A percentile compares a stretch with the other conserved stretches of the same genome.
phyloP scores from a whole-genome alignment of 2,113 vertebrate species.

The Physeter macrocephalus region DNA sequence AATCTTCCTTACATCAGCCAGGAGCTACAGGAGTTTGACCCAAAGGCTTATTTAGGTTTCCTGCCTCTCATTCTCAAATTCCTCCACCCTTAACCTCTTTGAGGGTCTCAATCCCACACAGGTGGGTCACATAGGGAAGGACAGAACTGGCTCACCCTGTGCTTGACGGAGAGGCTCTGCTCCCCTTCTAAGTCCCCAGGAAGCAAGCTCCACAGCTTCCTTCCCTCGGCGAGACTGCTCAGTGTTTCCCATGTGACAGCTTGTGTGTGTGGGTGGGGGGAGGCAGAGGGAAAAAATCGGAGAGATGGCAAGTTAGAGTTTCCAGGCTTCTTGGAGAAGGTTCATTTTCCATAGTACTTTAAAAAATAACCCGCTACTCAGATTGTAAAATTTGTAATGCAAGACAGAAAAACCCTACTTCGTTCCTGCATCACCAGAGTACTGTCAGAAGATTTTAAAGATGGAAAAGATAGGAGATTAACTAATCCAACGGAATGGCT shows the following conservation, averaged over 20 bases:
- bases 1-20: neutral
- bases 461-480: neutral
- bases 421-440: neutral
- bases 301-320: neutral
- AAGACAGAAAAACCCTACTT: neutral
- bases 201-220: neutral
- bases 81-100: neutral
- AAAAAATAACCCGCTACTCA: neutral
- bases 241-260: neutral
- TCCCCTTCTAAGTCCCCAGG: too few species aligned
- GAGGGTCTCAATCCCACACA: rapidly evolving
- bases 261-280: too few species aligned
- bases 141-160: neutral
- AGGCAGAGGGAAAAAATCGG: neutral
- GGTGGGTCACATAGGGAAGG: neutral
- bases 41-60: neutral
- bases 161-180: neutral
- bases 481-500: neutral
- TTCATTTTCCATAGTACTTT: neutral
- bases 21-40: neutral
- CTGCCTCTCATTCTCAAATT: neutral
- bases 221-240: neutral
- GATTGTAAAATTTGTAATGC: neutral
- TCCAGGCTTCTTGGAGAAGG: neutral
- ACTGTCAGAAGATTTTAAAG: neutral